Percentiles rank a stretch among this genome's conserved stretches.
These are phyloP conservation scores for Prionchulus punctatus DNA, from an alignment of 2,888 invertebrate genomes.

Conservation along the genomic window DNA sequence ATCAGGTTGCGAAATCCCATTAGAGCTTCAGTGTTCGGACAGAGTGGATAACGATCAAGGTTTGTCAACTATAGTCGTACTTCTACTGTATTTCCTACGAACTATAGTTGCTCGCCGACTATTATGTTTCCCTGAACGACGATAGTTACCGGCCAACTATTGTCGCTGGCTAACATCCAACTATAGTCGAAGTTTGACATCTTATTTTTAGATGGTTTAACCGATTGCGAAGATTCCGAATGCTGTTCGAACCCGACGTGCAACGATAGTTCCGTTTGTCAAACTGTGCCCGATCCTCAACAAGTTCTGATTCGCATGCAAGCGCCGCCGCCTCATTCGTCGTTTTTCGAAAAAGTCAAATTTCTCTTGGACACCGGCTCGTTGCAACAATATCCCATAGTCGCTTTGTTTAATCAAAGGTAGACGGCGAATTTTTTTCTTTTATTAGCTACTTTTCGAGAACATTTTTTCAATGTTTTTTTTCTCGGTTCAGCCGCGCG, in stretches of 20 bases:
- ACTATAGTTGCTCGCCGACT: too few species aligned
- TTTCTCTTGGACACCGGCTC: slow-evolving; percentile 96
- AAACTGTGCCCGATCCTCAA: slow-evolving; percentile 85
- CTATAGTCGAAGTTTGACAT: too few species aligned
- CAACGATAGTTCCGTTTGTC: slow-evolving; percentile 72
- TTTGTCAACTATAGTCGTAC: too few species aligned
- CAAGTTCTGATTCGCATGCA: slow-evolving; percentile 88
- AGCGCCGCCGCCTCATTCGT: slow-evolving; percentile 85
- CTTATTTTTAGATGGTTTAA: slow-evolving; percentile 82
- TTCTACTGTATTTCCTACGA: too few species aligned
- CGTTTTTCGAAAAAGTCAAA: slow-evolving; percentile 89
- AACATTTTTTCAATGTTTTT: too few species aligned
- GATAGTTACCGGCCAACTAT: too few species aligned
- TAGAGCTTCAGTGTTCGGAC: slow-evolving; percentile 86
- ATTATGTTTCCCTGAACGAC: too few species aligned
- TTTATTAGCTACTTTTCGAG: too few species aligned
- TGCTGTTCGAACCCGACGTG: slow-evolving; percentile 49
- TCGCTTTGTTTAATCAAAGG: slow-evolving; percentile 96
- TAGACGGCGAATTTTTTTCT: too few species aligned
- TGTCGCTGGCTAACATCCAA: too few species aligned
- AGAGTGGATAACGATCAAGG: slow-evolving; percentile 92
- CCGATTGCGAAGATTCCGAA: slow-evolving; percentile 95
- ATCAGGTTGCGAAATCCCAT: slow-evolving; percentile 74
- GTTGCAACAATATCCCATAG: slow-evolving; percentile 91
- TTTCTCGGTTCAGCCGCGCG: slow-evolving; percentile 85